These are phyloP conservation scores for Dinocampus coccinellae DNA, from an alignment of 2,888 invertebrate species.

Conservation along the genomic window DNA sequence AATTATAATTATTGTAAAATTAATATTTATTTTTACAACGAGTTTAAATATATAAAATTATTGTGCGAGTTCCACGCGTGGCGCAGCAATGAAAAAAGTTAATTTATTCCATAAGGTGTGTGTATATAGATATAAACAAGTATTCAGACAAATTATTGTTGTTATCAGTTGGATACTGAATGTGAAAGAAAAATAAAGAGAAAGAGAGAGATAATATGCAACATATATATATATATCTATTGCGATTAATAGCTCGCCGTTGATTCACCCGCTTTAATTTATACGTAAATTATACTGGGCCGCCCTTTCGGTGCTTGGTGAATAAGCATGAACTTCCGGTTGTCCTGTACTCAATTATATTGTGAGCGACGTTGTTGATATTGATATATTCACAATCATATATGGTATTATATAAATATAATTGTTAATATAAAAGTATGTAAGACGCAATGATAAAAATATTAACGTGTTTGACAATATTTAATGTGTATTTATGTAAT, in stretches of 20 bases:
- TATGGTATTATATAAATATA: background rate
- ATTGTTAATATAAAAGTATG: background rate
- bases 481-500: background rate
- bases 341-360: constrained; percentile 43
- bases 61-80: constrained; percentile 56
- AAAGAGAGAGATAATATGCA: background rate
- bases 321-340: constrained; percentile 67
- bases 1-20: too few relatives aligned
- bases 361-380: constrained; percentile 10
- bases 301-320: constrained; percentile 64
- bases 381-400: background rate
- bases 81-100: constrained; percentile 61
- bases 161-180: constrained; percentile 17
- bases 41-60: background rate
- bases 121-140: constrained; percentile 61
- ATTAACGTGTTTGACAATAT: constrained; percentile 2
- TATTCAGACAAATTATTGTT: constrained; percentile 29
- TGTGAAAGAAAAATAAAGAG: background rate
- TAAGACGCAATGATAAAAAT: background rate
- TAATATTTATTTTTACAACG: too few relatives aligned
- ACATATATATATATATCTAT: constrained; percentile 42
- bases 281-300: constrained; percentile 64
- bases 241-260: constrained; percentile 63
- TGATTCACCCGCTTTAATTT: constrained; percentile 66
- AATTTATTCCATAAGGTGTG: constrained; percentile 61